These are phyloP conservation scores for Seira ritae DNA, from an alignment of 2,888 invertebrate genomes.

Conservation along the genomic window DNA sequence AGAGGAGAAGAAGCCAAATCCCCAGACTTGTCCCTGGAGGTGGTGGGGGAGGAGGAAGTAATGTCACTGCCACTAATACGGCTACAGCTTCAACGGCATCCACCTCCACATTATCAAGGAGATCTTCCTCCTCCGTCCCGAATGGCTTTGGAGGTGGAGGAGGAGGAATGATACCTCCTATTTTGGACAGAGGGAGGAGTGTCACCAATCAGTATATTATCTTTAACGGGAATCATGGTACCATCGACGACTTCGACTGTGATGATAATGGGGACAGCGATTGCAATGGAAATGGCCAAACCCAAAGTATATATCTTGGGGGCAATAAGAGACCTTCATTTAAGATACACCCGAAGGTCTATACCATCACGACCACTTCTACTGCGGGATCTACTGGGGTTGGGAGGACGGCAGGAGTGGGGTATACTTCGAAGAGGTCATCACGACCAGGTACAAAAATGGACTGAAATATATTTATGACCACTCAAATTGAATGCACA, in stretches of 20 bases:
- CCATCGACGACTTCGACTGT: not conserved
- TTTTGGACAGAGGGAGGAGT: not conserved
- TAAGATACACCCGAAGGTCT: slow-evolving; percentile 26
- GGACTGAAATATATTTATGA: no score
- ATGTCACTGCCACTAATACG: not conserved
- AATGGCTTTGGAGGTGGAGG: not conserved
- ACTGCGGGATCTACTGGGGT: no score
- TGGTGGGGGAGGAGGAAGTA: not conserved
- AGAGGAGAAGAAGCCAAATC: slow-evolving; percentile 19
- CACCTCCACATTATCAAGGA: not conserved
- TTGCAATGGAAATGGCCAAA: not conserved
- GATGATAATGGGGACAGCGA: not conserved
- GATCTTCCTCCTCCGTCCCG: slow-evolving; percentile 8
- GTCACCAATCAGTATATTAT: no score
- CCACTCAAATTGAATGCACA: no score
- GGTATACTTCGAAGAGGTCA: not conserved
- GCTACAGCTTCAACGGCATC: not conserved
- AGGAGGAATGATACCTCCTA: not conserved
- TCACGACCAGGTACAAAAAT: slow-evolving; percentile 38
- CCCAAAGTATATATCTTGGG: not conserved
- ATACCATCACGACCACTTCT: no score
- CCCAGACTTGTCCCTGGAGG: slow-evolving; percentile 10
- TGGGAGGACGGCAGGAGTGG: no score
- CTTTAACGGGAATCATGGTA: slow-evolving; percentile 3
- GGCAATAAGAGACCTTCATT: slow-evolving; percentile 15